Evolutionary conservation across 1,140 invertebrate species (phyloP).

Genomic region (Drosophila nebulosa): DNA sequence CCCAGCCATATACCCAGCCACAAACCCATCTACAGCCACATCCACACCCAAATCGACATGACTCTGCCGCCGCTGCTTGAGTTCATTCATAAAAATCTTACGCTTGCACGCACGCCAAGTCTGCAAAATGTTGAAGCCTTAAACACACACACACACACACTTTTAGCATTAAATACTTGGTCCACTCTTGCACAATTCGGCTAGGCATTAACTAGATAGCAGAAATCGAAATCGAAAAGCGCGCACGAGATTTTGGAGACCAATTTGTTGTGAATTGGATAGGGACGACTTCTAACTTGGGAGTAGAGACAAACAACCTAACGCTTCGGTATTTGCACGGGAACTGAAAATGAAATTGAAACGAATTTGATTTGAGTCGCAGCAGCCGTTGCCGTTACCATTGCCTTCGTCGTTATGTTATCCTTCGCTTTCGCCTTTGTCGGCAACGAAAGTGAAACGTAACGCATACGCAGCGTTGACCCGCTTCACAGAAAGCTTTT

Average conservation of each 20-base stretch:
- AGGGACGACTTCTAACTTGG: not conserved
- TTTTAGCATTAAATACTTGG: constrained; percentile 31
- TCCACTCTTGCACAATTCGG: constrained; percentile 34
- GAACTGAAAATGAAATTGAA: constrained; percentile 72
- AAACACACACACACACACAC: constrained; percentile 25
- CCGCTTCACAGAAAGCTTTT: constrained; percentile 28
- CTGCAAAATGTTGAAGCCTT: constrained; percentile 38
- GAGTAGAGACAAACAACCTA: constrained; percentile 47
- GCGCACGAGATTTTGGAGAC: constrained; percentile 37
- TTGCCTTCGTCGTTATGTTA: not conserved
- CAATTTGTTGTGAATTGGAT: constrained; percentile 14
- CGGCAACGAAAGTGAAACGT: constrained; percentile 69
- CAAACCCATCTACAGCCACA: constrained; percentile 17
- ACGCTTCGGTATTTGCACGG: constrained; percentile 63
- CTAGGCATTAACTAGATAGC: constrained; percentile 34
- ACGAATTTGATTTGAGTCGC: constrained; percentile 35
- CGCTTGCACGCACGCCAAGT: constrained; percentile 11
- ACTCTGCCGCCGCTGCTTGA: constrained; percentile 4
- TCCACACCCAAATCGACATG: constrained; percentile 15
- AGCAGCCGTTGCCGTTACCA: constrained; percentile 49
- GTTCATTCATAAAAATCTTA: constrained; percentile 70
- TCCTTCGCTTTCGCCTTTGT: constrained; percentile 18
- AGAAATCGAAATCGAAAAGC: constrained; percentile 29
- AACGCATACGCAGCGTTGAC: constrained; percentile 74
- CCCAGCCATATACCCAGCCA: not conserved